phyloP scores from a whole-genome alignment of 1,140 invertebrate genomes.

The Batillaria attramentaria region DNA sequence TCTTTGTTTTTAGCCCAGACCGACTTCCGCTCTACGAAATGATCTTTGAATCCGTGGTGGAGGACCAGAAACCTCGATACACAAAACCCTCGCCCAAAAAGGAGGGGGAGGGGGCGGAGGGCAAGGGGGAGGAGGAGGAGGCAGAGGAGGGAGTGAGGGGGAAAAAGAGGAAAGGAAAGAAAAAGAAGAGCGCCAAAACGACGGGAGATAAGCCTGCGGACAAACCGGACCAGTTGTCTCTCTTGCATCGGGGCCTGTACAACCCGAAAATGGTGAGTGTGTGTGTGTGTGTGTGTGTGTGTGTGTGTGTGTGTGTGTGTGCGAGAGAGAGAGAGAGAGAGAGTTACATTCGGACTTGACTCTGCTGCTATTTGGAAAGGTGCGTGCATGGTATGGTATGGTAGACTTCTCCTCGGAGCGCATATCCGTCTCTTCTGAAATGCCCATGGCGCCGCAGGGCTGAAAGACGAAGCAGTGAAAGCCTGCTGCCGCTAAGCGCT shows the following conservation, averaged over 20 bases:
- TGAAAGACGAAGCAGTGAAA: too few species aligned
- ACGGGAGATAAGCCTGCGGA: conserved; percentile 15
- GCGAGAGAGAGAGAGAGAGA: neutral
- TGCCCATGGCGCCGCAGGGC: too few species aligned
- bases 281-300: neutral
- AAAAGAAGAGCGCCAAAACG: conserved; percentile 55
- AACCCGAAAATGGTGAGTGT: conserved; percentile 21
- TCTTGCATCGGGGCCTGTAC: neutral
- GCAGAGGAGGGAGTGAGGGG: conserved; percentile 48
- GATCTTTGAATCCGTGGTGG: conserved; percentile 59
- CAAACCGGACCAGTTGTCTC: neutral
- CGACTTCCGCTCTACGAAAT: conserved; percentile 66
- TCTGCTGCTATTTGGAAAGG: too few species aligned
- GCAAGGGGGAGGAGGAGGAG: conserved; percentile 26
- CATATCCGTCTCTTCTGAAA: too few species aligned
- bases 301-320: neutral
- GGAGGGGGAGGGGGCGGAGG: conserved; percentile 21
- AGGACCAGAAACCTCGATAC: conserved; percentile 56
- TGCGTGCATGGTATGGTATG: too few species aligned
- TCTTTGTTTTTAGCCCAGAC: conserved; percentile 62
- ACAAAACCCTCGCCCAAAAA: conserved; percentile 22
- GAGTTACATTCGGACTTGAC: too few species aligned
- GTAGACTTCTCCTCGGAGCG: too few species aligned
- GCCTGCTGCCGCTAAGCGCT: too few species aligned
- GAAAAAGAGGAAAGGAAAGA: conserved; percentile 50